Evolutionary conservation across 2,797 vertebrate genomes (phyloP).

Genomic region (Morus bassanus): DNA sequence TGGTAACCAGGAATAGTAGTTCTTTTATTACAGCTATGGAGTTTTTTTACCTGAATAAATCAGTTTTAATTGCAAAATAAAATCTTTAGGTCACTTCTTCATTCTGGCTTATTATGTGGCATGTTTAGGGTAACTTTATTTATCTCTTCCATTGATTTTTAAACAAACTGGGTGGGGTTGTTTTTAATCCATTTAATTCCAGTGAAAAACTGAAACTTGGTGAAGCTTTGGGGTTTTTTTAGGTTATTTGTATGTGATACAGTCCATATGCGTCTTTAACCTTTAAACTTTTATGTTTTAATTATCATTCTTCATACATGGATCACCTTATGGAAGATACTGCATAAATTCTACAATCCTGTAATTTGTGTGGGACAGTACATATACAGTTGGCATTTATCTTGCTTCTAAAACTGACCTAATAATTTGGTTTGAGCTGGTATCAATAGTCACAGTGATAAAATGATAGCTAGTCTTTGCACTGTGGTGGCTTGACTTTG

Average conservation of each 20-base stretch:
- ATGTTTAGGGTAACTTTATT: background rate
- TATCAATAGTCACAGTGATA: background rate
- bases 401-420: background rate
- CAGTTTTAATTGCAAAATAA: background rate
- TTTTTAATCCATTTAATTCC: background rate
- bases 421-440: background rate
- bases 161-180: accelerated
- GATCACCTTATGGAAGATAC: background rate
- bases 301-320: background rate
- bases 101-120: background rate
- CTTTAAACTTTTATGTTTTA: background rate
- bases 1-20: background rate
- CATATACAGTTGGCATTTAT: background rate
- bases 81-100: background rate
- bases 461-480: background rate
- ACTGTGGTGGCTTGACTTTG: background rate
- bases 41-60: background rate
- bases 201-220: background rate
- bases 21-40: background rate
- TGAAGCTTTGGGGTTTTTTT: background rate
- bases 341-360: background rate
- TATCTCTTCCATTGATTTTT: background rate
- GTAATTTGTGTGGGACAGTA: background rate
- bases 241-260: background rate
- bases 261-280: background rate